Base-by-base conservation (phyloP, 2,113 vertebrate species). In the Hemichromis elongatus region DNA sequence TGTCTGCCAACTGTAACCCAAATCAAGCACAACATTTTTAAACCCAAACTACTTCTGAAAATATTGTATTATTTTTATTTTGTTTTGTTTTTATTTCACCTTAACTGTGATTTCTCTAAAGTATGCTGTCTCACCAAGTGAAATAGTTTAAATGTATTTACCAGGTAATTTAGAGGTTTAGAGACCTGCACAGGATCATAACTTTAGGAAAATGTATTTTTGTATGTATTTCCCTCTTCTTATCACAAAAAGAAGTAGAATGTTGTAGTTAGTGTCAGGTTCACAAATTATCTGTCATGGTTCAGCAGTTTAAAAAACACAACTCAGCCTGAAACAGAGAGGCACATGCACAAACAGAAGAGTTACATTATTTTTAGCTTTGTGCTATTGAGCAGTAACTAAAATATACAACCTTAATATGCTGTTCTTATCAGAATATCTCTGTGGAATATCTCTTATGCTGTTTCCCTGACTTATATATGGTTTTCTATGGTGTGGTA, bases 1-100 rank as follows among this genome's bases (percentile, higher is more conserved):
- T 90, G 88, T 92, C 85, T 91, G 84, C 86, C 90, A 87, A 86
- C 85, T 85, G 37, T 83, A 88, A 84, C 40, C 30, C 59, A 79
- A 89, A 92, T 92, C 86, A 82, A 86, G 82, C 47, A 78, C 73
- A 77, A n/a, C 77, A 47, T 68, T 28, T 55, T 79, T 30, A 90
- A 82, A 87, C 68, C 84, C 82, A 92, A 88, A 89, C 78, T 83
- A 70, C 33, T 61, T 56, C 30, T 59, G 24, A 52, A 33, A 63
- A 87, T 56, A 61, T 77, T 54, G 12, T 66, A 68, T 56, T 7
- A 37, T 21, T 66, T 54, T 55, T 10, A 24, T 68, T 68, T 40
- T 5, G 10, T 24, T 68, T 21, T 9, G 9, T 68, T 68, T 68
- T 68, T 66, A 40, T 68, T 26, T 6, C 1, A 24, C 12, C 16